A percentile compares a stretch with the other conserved stretches of the same genome.
Evolutionary conservation across 2,797 vertebrate genomes (phyloP).

Genomic region (Denticeps clupeoides): DNA sequence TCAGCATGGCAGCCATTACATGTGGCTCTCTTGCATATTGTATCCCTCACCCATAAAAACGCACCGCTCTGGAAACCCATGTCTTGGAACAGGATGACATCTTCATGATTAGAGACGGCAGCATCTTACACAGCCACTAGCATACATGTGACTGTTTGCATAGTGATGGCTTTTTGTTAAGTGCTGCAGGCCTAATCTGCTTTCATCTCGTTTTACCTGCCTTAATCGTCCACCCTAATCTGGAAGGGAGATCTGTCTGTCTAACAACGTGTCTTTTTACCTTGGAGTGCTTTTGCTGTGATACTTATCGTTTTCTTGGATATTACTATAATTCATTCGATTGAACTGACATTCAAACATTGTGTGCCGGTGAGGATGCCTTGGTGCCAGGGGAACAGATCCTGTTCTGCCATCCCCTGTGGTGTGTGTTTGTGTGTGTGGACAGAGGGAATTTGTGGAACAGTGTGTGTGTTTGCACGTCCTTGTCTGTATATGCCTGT

Average conservation of each 20-base stretch:
- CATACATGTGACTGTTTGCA: too few relatives aligned
- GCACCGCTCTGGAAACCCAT: too few relatives aligned
- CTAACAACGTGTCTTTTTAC: not conserved
- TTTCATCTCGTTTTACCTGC: not conserved
- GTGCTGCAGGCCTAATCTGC: not conserved
- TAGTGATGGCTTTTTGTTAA: not conserved
- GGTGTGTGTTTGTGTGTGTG: not conserved
- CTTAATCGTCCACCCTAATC: conserved; percentile 1
- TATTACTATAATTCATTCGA: not conserved
- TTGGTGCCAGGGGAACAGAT: not conserved
- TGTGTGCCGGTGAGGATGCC: not conserved
- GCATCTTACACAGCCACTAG: too few relatives aligned
- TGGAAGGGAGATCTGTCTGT: not conserved
- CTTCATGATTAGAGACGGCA: too few relatives aligned
- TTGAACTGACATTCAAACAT: not conserved
- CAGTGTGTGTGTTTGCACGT: not conserved
- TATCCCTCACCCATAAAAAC: too few relatives aligned
- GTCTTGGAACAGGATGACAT: too few relatives aligned
- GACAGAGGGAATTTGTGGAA: not conserved
- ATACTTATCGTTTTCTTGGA: too few relatives aligned
- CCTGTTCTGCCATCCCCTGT: not conserved
- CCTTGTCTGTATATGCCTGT: too few relatives aligned
- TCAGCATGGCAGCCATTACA: too few relatives aligned
- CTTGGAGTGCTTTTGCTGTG: not conserved
- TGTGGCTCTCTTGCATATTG: too few relatives aligned